Evolutionary conservation across 1,140 invertebrate species (phyloP).

Genomic region (Brachionus plicatilis): DNA sequence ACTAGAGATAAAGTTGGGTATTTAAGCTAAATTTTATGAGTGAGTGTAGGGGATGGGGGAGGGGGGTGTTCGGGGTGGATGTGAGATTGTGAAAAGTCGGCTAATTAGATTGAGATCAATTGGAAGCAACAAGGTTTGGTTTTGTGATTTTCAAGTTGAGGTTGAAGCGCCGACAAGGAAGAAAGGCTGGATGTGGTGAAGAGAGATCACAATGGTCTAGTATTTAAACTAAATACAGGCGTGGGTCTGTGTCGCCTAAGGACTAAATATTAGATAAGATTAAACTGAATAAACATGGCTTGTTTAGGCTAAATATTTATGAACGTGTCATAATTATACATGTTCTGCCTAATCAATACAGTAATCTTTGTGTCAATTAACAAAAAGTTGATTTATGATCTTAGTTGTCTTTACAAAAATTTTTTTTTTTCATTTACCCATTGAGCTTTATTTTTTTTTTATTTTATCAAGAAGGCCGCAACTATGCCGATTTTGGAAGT

Average conservation of each 20-base stretch:
- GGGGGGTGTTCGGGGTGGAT: not conserved
- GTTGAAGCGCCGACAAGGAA: not conserved
- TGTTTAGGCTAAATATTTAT: not conserved
- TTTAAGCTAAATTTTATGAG: not conserved
- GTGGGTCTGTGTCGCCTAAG: not conserved
- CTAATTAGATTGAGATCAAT: not conserved
- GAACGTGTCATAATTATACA: not conserved
- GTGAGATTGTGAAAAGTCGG: not conserved
- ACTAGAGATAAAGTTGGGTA: not conserved
- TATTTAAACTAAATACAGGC: not conserved
- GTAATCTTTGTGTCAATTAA: not conserved
- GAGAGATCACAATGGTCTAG: not conserved
- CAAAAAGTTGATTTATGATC: not conserved
- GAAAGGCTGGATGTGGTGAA: not conserved
- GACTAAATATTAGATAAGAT: slow-evolving; percentile 1
- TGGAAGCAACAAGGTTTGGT: not conserved
- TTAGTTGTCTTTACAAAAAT: not conserved
- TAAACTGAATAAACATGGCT: not conserved
- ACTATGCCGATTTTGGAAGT: no score
- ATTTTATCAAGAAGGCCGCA: no score
- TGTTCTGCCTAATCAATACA: not conserved
- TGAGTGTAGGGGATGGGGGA: not conserved
- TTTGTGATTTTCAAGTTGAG: not conserved
- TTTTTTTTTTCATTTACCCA: no score
- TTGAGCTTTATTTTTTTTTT: no score